Base-by-base conservation (phyloP, 2,888 invertebrate species). In the Euphydryas editha region DNA sequence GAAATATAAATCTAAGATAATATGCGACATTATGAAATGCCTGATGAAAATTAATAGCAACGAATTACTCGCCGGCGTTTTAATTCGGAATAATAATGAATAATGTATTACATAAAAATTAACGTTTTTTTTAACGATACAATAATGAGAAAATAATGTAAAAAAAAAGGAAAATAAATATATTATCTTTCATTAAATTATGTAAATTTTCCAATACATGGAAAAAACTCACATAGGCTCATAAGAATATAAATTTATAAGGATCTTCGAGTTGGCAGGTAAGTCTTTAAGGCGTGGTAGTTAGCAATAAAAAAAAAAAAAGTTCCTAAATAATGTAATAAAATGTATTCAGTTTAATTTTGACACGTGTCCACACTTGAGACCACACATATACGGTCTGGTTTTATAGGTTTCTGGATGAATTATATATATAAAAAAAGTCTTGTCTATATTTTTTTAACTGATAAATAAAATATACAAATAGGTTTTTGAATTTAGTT, bases 401-500 rank as follows among this genome's bases (percentile, higher is more conserved):
- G 8, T 56, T 2, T 59, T 37, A 11, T 21, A 54, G 36, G 3
- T 65, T 68, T 51, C 44, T 65, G 68, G 68, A 62, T 47, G 62
- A 65, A 68, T 15, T 8, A 44, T 37, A 15, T 30, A 1, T n/a
- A n/a, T n/a, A 17, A 17, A 54, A 36, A 3, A 21, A 57, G 37
- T 24, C 42, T n/a, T 44, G 11, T 6, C 11, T 17, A 39, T 13
- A 49, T 36, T 4, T 47, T 18, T 37, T 37, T 18, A 8, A n/a
- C 3, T 37, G 5, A 10, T 47, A 17, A 18, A 47, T 62, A 42
- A 18, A 17, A 13, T 21, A 7, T 47, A 13, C 4, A 18, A 4
- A 24, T 13, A n/a, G 2, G 30, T 18, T 20, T 18, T 42, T 39
- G 51, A 58, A 65, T 59, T 65, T 65, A 46, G 55, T 37, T 46